Evolutionary conservation across 2,797 vertebrate genomes (phyloP), one percentile per base, ranked within the genome.

Genomic region (Acrocephalus scirpaceus): DNA sequence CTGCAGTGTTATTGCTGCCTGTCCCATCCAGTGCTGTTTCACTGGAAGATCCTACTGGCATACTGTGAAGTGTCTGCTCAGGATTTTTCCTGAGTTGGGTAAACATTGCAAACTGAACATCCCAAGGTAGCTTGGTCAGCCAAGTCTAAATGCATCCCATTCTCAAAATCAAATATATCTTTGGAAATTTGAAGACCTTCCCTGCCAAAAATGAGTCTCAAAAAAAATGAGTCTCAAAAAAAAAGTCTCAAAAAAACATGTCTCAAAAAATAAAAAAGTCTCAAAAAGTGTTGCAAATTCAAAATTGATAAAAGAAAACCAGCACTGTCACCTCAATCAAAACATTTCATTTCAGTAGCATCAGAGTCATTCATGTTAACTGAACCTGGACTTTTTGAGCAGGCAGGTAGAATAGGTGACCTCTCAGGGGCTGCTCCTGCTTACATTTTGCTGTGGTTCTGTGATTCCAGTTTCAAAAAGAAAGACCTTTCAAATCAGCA

Each of bases 381-480:
- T 82, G 67, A 89, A 70, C 42, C 6, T 82, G 56, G 53, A 22
- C 51, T 89, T 93, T 93, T 38, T 87, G 71, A 76, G 67, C 56
- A 47, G 77, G 60, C 32, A 51, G 67, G 74, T 93, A 53, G 83
- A 91, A 93, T 10, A 87, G 71, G 36, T 92, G 84, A 79, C 83
- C 53, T 89, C 51, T 53, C n/a, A 50, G 60, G 64, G 60, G 22
- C 57, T 85, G 77, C 53, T 89, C 42, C 67, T 93, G 57, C 83
- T 79, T 60, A 32, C 2, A 1, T 88, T 88, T 78, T 16, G 1
- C 74, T 73, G 57, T 81, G 76, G 50, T 88, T 88, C 50, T 75
- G 34, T 69, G n/a, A 85, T 92, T 95, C 34, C 53, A 60, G 57
- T 94, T 87, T 93, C 53, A 74, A 80, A 93, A 85, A 86, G 82